Evolutionary conservation across 2,888 invertebrate genomes (phyloP).

Genomic region (Meliscaeva auricollis): DNA sequence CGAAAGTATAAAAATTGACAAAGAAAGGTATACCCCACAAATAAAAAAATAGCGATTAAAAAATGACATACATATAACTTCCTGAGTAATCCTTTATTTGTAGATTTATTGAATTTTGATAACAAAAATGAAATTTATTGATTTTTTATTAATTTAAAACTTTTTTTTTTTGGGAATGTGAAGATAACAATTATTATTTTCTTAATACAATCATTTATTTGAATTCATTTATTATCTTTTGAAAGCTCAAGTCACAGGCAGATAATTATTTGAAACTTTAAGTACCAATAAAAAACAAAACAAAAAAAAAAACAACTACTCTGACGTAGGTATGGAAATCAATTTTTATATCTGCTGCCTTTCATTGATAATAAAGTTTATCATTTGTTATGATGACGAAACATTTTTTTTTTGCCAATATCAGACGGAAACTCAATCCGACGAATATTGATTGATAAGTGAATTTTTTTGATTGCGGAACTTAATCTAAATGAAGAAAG

Average conservation of each 20-base stretch:
- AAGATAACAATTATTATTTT: no score
- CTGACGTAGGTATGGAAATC: not conserved
- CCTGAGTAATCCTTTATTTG: not conserved
- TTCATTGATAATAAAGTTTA: not conserved
- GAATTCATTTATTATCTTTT: no score
- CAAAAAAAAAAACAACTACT: not conserved
- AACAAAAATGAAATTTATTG: no score
- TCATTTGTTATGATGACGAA: slow-evolving; percentile 14
- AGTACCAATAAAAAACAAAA: not conserved
- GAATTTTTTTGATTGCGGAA: not conserved
- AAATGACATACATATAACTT: not conserved
- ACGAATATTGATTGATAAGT: not conserved
- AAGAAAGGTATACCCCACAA: slow-evolving; percentile 5
- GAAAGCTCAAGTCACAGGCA: no score
- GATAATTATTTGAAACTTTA: no score
- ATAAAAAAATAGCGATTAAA: not conserved
- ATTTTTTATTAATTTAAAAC: no score
- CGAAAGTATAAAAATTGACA: not conserved
- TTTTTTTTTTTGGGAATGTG: no score
- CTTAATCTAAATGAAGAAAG: slow-evolving; percentile 19
- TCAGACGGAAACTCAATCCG: not conserved
- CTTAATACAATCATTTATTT: no score
- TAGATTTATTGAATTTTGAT: not conserved
- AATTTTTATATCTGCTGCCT: not conserved
- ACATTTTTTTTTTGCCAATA: not conserved